Evolutionary conservation across 2,797 vertebrate genomes (phyloP).

Genomic region (Hypotaenidia philippensis): DNA sequence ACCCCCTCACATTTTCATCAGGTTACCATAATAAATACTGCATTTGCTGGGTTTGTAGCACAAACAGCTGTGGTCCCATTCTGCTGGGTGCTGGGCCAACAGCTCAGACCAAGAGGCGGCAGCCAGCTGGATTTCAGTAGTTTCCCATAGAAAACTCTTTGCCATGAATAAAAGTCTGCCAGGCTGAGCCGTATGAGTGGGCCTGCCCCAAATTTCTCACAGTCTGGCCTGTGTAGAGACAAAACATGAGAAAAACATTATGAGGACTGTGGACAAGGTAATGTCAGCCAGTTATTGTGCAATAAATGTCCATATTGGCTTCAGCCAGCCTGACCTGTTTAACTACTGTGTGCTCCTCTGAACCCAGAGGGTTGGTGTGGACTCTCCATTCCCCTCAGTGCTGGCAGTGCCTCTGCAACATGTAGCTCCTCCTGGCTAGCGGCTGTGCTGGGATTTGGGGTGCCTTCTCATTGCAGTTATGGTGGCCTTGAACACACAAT

Average conservation of each 20-base stretch:
- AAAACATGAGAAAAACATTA: conserved; percentile 49
- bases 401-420: neutral
- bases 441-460: neutral
- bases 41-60: neutral
- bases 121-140: neutral
- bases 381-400: accelerated
- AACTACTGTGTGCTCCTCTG: neutral
- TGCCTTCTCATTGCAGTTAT: neutral
- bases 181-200: neutral
- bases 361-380: accelerated
- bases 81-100: neutral
- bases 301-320: neutral
- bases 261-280: neutral
- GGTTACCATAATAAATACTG: neutral
- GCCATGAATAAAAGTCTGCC: neutral
- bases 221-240: neutral
- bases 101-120: neutral
- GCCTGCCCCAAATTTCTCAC: conserved; percentile 29
- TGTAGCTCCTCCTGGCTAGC: accelerated
- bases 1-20: neutral
- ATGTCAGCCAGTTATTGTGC: neutral
- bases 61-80: neutral
- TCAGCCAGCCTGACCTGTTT: neutral
- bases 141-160: neutral
- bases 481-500: accelerated